Base-by-base conservation (phyloP, 2,888 invertebrate genomes). In the Hartigia nigra region DNA sequence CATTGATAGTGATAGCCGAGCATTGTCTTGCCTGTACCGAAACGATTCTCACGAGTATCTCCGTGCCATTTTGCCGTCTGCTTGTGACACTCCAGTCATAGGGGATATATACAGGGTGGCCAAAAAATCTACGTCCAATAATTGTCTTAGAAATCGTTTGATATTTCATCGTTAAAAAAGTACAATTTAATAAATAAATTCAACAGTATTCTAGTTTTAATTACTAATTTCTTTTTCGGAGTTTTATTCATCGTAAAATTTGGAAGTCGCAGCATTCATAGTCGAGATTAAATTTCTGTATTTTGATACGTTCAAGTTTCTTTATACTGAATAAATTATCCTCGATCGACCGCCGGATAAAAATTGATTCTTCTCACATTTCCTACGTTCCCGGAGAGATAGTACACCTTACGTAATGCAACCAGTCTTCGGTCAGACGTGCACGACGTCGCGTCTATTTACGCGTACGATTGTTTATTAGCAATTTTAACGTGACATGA, bases 331-430 rank as follows among this genome's bases (percentile, higher is more conserved):
- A 76, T 76, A 76, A 78, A 78, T 70, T 76, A 78, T 74, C 69
- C 80, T 76, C 74, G 70, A 70, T 80, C 72, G 39, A 83, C 82
- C 82, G 76, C 85, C 83, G 80, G 74, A 85, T 81, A 85, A 86
- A 82, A 86, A 80, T 81, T 12, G 55, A 76, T 74, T 36, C 82
- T 80, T 72, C 84, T 88, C 85, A 78, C 79, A 79, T 88, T 88
- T 84, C 88, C 83, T 79, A 82, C 78, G 77, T 76, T 80, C 82
- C 78, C 79, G 78, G 79, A 80, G 82, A 80, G 23, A 55, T 55
- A 55, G 81, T 80, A 81, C 76, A 77, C 78, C 79, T 88, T 87
- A 88, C 78, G 74, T 86, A 88, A 87, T 80, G 36, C 39, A 83
- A 85, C 84, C 83, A 86, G 85, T 86, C 75, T 80, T 75, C 72